Base-by-base conservation (phyloP, 2,888 invertebrate genomes). In the Metellina segmentata region DNA sequence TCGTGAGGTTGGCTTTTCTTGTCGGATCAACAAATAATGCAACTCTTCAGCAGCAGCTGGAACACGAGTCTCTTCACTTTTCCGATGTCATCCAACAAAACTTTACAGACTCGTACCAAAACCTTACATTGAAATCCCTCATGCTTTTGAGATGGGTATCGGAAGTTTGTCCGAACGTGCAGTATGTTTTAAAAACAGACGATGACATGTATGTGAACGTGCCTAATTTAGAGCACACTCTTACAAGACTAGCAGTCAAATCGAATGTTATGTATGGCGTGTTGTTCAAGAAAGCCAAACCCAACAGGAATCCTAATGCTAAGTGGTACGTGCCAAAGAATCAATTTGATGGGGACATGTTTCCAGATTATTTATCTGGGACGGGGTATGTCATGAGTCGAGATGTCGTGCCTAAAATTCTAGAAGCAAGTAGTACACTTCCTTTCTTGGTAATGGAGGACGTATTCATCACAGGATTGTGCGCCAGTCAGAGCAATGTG, bases 141-240 rank as follows among this genome's bases (percentile, higher is more conserved):
- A 93, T 93, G 90, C 82, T 93, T 8, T 72, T 93, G 8, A 88
- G 93, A 11, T 93, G 93, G 93, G 91, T 89, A 2, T 74, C 79
- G n/a, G 74, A 88, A 34, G 92, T 77, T 75, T 93, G 93, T 61
- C 93, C 93, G 7, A 81, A 90, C 19, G 93, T 92, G 11, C 93
- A 85, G 9, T 98, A 96, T 95, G 96, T 98, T 48, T 96, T 98
- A 95, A 98, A 98, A 95, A 97, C 97, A 6, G 98, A 98, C 93
- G 98, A 98, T 93, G 98, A 98, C 94, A 97, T 97, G 95, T 98
- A 97, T 94, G 96, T 98, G 0, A 97, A 98, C 95, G 95, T 98
- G 90, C 96, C 96, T n/a, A 96, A 96, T 93, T 95, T 97, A 49
- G 94, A 97, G 85, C 91, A 94, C 4, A 93, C 94, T 20, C 90